Base-by-base conservation (phyloP, 1,140 invertebrate species). In the Zaprionus tsacasi region DNA sequence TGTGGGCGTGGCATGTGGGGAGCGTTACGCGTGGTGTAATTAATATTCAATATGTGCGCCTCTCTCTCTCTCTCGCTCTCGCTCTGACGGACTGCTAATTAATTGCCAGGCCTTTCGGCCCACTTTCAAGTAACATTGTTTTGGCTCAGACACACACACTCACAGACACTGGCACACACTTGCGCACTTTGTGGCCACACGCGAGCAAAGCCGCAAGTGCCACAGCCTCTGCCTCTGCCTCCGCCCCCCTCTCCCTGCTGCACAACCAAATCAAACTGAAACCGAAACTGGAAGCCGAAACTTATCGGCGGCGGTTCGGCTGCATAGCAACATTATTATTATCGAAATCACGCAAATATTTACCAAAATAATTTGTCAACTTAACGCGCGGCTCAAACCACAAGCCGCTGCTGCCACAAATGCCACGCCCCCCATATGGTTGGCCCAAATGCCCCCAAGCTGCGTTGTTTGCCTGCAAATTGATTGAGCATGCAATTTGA, bases 281-380 rank as follows among this genome's bases (percentile, higher is more conserved):
- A 27, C 61, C 45, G 45, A 38, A 72, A 56, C 21, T 21, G 21
- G 45, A 52, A 68, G 33, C 59, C n/a, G 38, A 57, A 52, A 68
- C 55, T 64, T 70, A 77, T 68, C 74, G 48, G 45, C 25, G 43
- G 17, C 35, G n/a, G 1, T 21, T n/a, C 38, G 38, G 38, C 13
- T 8, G 73, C 59, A 61, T 59, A 58, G 75, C 67, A 88, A 88
- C 85, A 81, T 88, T 82, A 89, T 88, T 85, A 88, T 88, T 81
- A 88, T 88, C 69, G 70, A 79, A 81, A 89, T 88, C 81, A 89
- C 78, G 78, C 81, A 88, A 89, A 88, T 85, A 88, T 88, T 88
- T 88, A 88, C 85, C 85, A 72, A 88, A 88, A 88, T 85, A 88
- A 88, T 88, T 88, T 88, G 85, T 88, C 85, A 89, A 89, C 81